Evolutionary conservation across 2,888 invertebrate species (phyloP), one percentile per base, ranked within the genome.

Genomic region (Digitonthophagus gazella): DNA sequence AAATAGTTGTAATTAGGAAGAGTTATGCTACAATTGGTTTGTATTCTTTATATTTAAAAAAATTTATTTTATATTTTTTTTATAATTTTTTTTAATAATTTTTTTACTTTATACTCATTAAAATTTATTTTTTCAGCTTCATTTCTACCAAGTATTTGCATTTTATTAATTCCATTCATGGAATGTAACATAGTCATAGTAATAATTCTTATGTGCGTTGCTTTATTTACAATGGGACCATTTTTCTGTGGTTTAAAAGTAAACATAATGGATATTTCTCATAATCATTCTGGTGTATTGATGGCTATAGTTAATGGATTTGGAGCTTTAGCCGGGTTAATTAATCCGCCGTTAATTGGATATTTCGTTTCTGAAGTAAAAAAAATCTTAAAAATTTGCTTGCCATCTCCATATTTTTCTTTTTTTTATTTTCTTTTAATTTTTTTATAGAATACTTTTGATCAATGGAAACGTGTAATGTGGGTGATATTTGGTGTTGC

Each of bases 381-480:
- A n/a, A n/a, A n/a, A n/a, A n/a, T n/a, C n/a, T n/a, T n/a, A n/a
- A n/a, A n/a, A n/a, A n/a, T n/a, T n/a, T n/a, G n/a, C n/a, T n/a
- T n/a, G n/a, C n/a, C n/a, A n/a, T n/a, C n/a, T n/a, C n/a, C n/a
- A n/a, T n/a, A n/a, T n/a, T n/a, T n/a, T n/a, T n/a, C n/a, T n/a
- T n/a, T n/a, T n/a, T n/a, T n/a, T n/a, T n/a, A n/a, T n/a, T n/a
- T n/a, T n/a, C n/a, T n/a, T n/a, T n/a, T n/a, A n/a, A n/a, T n/a
- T n/a, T n/a, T n/a, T n/a, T 84, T 85, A 14, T 82, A 89, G 89
- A 86, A 89, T 63, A 85, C 87, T 0, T 76, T 91, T 4, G 80
- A 81, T 15, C 88, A 93, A 83, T 95, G 95, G 95, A 85, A 90
- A 16, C 76, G 86, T 0, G 93, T 94, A 0, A 94, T 94, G 80